These are phyloP conservation scores for Clunio marinus DNA, from an alignment of 2,888 invertebrate genomes.

Conservation along the genomic window DNA sequence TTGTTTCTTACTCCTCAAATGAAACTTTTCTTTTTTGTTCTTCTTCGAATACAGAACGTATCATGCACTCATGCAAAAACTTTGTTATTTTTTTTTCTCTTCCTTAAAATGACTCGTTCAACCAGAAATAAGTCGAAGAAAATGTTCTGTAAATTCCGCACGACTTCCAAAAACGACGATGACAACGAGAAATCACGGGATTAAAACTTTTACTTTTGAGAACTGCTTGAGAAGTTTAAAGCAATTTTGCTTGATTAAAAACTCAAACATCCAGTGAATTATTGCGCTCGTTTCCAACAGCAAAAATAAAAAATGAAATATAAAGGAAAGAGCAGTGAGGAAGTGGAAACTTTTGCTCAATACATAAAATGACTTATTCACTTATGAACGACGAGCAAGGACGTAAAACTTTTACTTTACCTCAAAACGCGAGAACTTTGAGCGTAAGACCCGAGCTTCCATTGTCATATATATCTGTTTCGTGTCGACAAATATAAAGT, in stretches of 20 bases:
- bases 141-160: constrained; percentile 18
- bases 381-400: not conserved
- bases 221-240: constrained; percentile 24
- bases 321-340: too few relatives aligned
- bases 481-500: constrained; percentile 14
- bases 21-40: not conserved
- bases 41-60: not conserved
- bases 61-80: constrained; percentile 22
- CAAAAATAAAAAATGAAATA: too few relatives aligned
- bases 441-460: not conserved
- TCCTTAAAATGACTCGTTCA: constrained; percentile 9
- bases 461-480: constrained; percentile 25
- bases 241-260: constrained; percentile 26
- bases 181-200: constrained; percentile 23
- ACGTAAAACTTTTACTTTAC: constrained; percentile 5
- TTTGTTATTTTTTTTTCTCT: constrained; percentile 5
- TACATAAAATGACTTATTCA: constrained; percentile 23
- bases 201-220: not conserved
- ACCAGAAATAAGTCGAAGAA: constrained; percentile 19
- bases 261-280: constrained; percentile 19
- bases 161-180: constrained; percentile 13
- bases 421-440: not conserved
- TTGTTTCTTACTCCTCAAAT: not conserved
- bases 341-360: not conserved
- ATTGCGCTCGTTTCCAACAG: too few relatives aligned